Percentiles rank a stretch among this genome's conserved stretches.
phyloP scores from a whole-genome alignment of 2,113 vertebrate species.

The Nyctereutes procyonoides region DNA sequence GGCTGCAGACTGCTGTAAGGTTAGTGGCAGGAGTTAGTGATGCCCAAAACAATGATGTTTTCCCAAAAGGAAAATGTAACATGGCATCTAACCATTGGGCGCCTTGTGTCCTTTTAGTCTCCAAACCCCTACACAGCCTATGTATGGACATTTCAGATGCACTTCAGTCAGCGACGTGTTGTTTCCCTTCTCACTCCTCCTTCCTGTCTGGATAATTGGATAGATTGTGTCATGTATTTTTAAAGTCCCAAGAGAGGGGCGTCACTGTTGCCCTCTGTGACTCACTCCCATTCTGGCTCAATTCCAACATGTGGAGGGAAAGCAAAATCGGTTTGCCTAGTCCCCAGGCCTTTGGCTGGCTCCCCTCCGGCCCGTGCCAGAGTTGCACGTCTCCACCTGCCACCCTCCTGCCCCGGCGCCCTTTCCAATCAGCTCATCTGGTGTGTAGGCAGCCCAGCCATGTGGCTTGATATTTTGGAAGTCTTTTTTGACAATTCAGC shows the following conservation, averaged over 20 bases:
- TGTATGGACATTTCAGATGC: slow-evolving; percentile 22
- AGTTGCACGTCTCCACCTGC: not conserved
- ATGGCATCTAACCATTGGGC: not conserved
- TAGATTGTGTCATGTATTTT: slow-evolving; percentile 13
- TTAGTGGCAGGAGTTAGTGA: not conserved
- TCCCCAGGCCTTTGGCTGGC: not conserved
- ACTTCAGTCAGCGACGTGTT: not conserved
- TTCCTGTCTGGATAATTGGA: not conserved
- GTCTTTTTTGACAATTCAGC: slow-evolving; percentile 63
- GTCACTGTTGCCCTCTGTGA: not conserved
- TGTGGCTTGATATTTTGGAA: slow-evolving; percentile 70
- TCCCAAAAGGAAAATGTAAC: not conserved
- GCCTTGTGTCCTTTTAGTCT: not conserved
- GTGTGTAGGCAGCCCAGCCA: slow-evolving; percentile 73
- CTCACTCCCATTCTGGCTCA: not conserved
- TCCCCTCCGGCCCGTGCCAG: not conserved
- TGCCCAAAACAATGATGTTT: not conserved
- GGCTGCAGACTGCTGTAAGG: not conserved
- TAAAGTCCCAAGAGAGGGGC: not conserved
- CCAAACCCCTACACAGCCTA: not conserved
- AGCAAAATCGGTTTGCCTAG: not conserved
- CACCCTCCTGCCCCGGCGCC: not conserved
- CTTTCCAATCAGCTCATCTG: slow-evolving; percentile 56
- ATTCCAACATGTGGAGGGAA: not conserved
- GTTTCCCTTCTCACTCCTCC: not conserved